Conservation (phyloP, 2,113 vertebrate genomes). For the Vicugna pacos region DNA sequence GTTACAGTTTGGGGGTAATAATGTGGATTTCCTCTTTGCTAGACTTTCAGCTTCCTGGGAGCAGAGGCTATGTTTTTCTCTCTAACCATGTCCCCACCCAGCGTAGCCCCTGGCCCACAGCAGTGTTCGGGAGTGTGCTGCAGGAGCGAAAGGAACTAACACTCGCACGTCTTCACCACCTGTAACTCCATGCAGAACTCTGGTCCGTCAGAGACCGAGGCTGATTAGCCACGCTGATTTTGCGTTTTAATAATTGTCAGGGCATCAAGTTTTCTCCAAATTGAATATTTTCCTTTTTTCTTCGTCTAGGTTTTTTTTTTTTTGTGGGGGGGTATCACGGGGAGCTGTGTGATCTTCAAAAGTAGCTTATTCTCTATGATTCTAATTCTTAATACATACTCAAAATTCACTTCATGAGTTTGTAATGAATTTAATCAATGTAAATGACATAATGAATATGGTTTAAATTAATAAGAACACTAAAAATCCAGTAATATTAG, state of each 20-base stretch:
- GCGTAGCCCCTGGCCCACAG: neutral
- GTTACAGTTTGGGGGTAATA: neutral
- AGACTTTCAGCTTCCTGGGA: neutral
- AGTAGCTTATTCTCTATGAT: neutral
- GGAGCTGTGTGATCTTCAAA: neutral
- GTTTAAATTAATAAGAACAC: constrained; percentile 34
- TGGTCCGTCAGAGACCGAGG: neutral
- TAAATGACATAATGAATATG: neutral
- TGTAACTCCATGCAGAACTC: neutral
- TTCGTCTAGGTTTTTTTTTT: neutral
- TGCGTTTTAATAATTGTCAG: neutral
- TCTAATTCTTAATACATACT: neutral
- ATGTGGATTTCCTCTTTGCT: neutral
- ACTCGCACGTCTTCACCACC: fast-evolving
- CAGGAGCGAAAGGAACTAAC: neutral
- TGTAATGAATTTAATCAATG: neutral
- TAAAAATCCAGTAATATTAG: neutral
- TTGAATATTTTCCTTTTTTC: neutral
- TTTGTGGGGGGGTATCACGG: neutral
- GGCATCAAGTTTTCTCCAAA: neutral
- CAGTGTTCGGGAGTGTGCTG: neutral
- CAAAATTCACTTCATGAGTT: constrained; percentile 36
- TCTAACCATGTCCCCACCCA: neutral
- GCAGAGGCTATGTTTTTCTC: neutral
- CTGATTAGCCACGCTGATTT: neutral